Percentiles rank a stretch among this genome's conserved stretches.
phyloP scores from a whole-genome alignment of 2,113 vertebrate species.

The Tachysurus fulvidraco region DNA sequence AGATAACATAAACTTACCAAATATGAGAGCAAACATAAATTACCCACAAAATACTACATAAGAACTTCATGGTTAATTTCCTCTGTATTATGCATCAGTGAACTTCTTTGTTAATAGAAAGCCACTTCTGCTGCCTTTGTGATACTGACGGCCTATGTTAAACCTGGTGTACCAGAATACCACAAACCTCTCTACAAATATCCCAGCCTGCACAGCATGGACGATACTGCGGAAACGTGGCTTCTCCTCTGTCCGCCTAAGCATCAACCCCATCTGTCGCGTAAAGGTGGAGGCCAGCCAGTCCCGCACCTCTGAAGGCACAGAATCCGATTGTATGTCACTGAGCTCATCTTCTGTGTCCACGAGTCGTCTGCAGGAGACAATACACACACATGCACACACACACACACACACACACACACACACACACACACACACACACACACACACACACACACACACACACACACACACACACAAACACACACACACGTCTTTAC shows the following conservation, averaged over 20 bases:
- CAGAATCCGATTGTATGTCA: slow-evolving; percentile 88
- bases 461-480: not conserved
- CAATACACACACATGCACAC: slow-evolving; percentile 5
- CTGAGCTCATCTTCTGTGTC: slow-evolving; percentile 91
- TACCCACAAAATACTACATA: not conserved
- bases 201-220: slow-evolving; percentile 93
- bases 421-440: slow-evolving; percentile 3
- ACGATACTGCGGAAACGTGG: slow-evolving; percentile 92
- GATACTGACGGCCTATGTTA: not conserved
- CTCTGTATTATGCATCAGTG: not conserved
- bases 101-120: not conserved
- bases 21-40: not conserved
- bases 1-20: slow-evolving; percentile 49
- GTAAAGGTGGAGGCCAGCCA: slow-evolving; percentile 97
- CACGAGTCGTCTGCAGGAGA: slow-evolving; percentile 74
- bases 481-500: not conserved
- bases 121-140: not conserved
- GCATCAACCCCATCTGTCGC: slow-evolving; percentile 87
- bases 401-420: not conserved
- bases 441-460: not conserved
- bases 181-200: slow-evolving; percentile 92
- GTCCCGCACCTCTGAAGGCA: slow-evolving; percentile 93
- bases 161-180: not conserved
- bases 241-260: slow-evolving; percentile 85
- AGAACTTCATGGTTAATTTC: not conserved